Evolutionary conservation across 2,113 vertebrate species (phyloP), one percentile per base, ranked within the genome.

Genomic region (Loxodonta africana): DNA sequence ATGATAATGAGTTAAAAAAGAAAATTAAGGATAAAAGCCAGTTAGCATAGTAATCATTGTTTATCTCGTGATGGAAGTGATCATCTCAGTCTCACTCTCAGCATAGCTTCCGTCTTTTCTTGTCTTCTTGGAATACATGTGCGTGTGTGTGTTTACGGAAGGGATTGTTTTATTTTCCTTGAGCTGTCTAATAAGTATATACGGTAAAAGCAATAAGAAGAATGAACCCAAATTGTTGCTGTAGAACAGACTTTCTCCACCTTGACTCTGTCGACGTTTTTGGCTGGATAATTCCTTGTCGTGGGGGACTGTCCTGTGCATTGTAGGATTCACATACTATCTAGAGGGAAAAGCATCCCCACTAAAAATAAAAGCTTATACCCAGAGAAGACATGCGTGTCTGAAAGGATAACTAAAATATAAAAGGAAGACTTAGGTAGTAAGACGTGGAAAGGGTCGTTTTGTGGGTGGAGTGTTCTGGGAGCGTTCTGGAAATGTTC

Each of bases 1-100:
- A 87, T 23, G 60, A 26, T 82, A 73, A 93, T 44, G 67, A 83
- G 51, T 63, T 62, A 76, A 95, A 94, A 67, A 44, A 82, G n/a
- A 90, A 37, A 67, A 85, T 46, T 41, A 77, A 81, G 78, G 73
- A 28, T 6, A 91, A 82, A 82, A 96, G 2, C 44, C 69, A 62
- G 26, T 82, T 88, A 76, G 26, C 37, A 4, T 80, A 37, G 37
- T 93, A 67, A n/a, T 71, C 28, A 21, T 41, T 80, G 87, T 25
- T 83, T 81, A 23, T 84, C 73, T 95, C 71, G 73, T 71, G 71
- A 20, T 37, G 10, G 81, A 87, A 88, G 62, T 37, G 37, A 88
- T 63, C 63, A 48, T 41, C 60, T 82, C 73, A 41, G 67, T 62
- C 28, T 88, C 84, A 44, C 53, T 71, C 69, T 73, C 23, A 28